Percentiles rank a stretch among this genome's conserved stretches.
phyloP scores from a whole-genome alignment of 1,140 invertebrate genomes.

The Forficula auricularia region DNA sequence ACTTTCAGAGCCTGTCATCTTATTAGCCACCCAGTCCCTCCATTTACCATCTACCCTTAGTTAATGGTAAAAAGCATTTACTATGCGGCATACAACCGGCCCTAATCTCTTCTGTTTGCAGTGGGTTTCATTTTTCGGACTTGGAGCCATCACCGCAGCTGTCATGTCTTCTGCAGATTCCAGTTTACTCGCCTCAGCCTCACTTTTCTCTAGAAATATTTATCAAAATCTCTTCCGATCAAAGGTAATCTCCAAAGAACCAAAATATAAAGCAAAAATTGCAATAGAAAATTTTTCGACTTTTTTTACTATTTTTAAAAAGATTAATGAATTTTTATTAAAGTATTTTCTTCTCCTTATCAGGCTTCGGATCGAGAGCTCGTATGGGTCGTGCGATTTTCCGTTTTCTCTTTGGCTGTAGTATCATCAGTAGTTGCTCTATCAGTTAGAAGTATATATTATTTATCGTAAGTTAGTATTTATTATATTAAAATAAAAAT shows the following conservation, averaged over 20 bases:
- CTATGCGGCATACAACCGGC: too few relatives aligned
- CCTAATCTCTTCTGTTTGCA: constrained; percentile 11
- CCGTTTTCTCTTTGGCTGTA: constrained; percentile 47
- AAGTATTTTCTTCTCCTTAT: constrained; percentile 10
- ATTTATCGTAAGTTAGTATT: constrained; percentile 42
- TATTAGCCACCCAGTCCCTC: too few relatives aligned
- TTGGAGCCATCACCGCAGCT: constrained; percentile 62
- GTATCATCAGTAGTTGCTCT: constrained; percentile 54
- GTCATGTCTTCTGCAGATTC: constrained; percentile 70
- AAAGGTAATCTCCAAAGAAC: too few relatives aligned
- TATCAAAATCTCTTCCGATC: constrained; percentile 45
- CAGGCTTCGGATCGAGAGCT: constrained; percentile 57
- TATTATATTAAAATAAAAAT: neutral
- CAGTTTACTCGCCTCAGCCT: constrained; percentile 53
- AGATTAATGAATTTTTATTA: too few relatives aligned
- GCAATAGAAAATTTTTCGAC: too few relatives aligned
- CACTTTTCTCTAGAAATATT: constrained; percentile 68
- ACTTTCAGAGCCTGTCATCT: too few relatives aligned
- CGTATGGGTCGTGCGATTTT: constrained; percentile 51
- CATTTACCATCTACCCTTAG: too few relatives aligned
- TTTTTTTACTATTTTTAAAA: too few relatives aligned
- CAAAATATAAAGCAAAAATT: too few relatives aligned
- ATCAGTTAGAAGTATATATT: constrained; percentile 56
- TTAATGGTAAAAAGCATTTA: too few relatives aligned
- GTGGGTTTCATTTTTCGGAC: constrained; percentile 46